A percentile compares a stretch with the other conserved stretches of the same genome.
Conservation (phyloP, 1,140 invertebrate genomes). For the Caerostris extrusa region DNA sequence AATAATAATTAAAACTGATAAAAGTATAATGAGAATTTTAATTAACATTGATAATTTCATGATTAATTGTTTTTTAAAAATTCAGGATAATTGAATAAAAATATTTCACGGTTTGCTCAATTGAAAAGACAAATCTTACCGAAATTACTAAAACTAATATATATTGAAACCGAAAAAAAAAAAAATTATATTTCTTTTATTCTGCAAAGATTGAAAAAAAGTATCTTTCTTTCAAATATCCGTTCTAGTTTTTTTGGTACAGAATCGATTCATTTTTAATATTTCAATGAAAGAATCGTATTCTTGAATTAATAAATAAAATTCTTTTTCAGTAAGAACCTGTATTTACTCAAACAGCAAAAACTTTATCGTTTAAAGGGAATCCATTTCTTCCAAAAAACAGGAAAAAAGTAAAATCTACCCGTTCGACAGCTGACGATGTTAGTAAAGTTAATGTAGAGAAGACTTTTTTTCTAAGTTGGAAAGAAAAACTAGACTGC, state of each 20-base stretch:
- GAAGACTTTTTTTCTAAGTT: constrained; percentile 66
- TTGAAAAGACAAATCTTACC: too few relatives aligned
- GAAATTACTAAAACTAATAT: too few relatives aligned
- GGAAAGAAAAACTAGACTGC: constrained; percentile 51
- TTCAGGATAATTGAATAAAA: too few relatives aligned
- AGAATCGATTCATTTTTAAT: constrained; percentile 16
- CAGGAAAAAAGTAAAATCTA: constrained; percentile 31
- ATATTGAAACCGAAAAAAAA: too few relatives aligned
- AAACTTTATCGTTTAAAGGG: not conserved
- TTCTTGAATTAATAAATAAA: constrained; percentile 46
- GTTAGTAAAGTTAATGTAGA: constrained; percentile 63
- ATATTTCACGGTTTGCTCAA: too few relatives aligned
- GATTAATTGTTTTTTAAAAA: too few relatives aligned
- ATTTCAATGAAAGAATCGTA: not conserved
- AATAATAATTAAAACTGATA: too few relatives aligned
- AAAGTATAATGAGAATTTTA: too few relatives aligned
- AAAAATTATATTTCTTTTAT: not conserved
- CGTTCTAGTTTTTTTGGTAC: not conserved
- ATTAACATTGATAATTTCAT: too few relatives aligned
- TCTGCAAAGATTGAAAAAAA: constrained; percentile 1
- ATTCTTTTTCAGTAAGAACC: not conserved
- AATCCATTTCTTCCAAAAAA: constrained; percentile 25
- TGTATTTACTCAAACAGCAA: constrained; percentile 30
- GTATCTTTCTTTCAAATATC: not conserved
- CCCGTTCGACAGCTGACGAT: constrained; percentile 55